Percentiles rank a stretch among this genome's conserved stretches.
phyloP scores from a whole-genome alignment of 2,113 vertebrate genomes.

The Psettodes erumei region DNA sequence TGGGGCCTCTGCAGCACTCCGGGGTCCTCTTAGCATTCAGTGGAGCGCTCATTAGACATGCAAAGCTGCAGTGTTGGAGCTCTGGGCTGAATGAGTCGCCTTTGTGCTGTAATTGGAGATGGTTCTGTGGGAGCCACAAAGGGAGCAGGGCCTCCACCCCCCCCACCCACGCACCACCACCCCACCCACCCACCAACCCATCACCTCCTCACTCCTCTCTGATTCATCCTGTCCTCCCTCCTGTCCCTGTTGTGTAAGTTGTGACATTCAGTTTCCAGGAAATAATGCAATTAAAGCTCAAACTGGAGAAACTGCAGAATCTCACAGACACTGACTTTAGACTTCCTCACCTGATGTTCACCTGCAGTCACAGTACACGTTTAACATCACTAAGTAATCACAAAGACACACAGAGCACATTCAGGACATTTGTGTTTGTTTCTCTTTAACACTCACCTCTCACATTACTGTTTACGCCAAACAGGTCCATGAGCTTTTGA shows the following conservation, averaged over 20 bases:
- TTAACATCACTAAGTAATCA: too few relatives aligned
- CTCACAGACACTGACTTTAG: background rate
- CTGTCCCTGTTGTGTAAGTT: conserved; percentile 62
- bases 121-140: conserved; percentile 78
- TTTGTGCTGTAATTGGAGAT: conserved; percentile 92
- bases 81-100: conserved; percentile 88
- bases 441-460: too few relatives aligned
- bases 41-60: conserved; percentile 84
- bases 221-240: conserved; percentile 52
- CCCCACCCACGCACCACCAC: conserved; percentile 12
- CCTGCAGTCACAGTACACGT: background rate
- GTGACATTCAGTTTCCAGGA: conserved; percentile 57
- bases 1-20: conserved; percentile 43
- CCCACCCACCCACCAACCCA: too few relatives aligned
- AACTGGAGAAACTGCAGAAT: background rate
- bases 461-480: too few relatives aligned
- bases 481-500: too few relatives aligned
- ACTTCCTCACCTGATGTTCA: conserved; percentile 6
- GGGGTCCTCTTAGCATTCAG: conserved; percentile 81
- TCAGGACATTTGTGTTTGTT: too few relatives aligned
- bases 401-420: too few relatives aligned
- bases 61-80: conserved; percentile 81
- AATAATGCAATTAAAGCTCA: conserved; percentile 12
- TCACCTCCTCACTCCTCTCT: conserved; percentile 42
- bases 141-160: conserved; percentile 66